Base-by-base conservation (phyloP, 2,797 vertebrate species). In the Tinamus major region DNA sequence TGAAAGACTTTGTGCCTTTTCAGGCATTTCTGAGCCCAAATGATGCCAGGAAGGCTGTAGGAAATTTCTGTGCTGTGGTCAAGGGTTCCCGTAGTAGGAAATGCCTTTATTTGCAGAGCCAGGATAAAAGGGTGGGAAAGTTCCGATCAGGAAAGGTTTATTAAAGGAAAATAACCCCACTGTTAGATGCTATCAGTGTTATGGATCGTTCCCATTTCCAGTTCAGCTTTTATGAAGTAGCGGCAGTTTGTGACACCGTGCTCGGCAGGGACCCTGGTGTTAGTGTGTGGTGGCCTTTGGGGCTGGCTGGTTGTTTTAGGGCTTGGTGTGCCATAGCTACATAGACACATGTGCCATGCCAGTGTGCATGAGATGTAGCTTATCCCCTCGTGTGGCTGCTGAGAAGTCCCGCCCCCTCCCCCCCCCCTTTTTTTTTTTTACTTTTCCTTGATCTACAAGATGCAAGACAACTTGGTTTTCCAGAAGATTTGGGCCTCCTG, bases 121-220 rank as follows among this genome's bases (percentile, higher is more conserved):
- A 59, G 90, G 80, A 77, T 87, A 63, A 85, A 72, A 69, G 24
- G 70, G 79, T 88, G 84, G 72, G 46, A 39, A 68, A 20, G 4
- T 46, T 95, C 2, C 10, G 69, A 89, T 93, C 89, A 90, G 92
- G 64, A 92, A 95, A 82, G 65, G 81, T 75, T 94, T 85, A 91
- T 85, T 92, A 89, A 67, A 89, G 89, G 89, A 90, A 95, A 96
- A 94, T 85, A 71, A 63, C 59, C 65, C 42, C 71, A 24, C 16
- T 1, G 6, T 83, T 79, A 71, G 79, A 83, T 92, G 82, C 13
- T 90, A n/a, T 87, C 82, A 46, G 55, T 61, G 17, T 59, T 87
- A 56, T 83, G 88, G 85, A 89, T 79, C 69, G 67, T 9, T 10
- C 13, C n/a, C 39, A 4, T 61, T 81, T 89, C 77, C 87, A 94